These are phyloP conservation scores for Acrocera orbiculus DNA, from an alignment of 2,888 invertebrate genomes.

Conservation along the genomic window DNA sequence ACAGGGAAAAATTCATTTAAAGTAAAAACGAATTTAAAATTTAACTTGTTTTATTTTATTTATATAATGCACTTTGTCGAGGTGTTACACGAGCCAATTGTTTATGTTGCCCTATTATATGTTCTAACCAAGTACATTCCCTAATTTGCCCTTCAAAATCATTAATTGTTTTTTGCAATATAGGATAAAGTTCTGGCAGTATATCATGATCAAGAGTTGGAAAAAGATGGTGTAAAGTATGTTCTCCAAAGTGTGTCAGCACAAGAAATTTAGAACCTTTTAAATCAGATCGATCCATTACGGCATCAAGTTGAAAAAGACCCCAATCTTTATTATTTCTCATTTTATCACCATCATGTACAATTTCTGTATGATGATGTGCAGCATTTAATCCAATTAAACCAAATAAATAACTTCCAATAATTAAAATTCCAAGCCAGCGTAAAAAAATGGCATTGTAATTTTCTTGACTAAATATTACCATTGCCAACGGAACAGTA, in stretches of 20 bases:
- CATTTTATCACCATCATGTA: constrained; percentile 56
- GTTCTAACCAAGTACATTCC: constrained; percentile 37
- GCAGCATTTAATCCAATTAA: constrained; percentile 52
- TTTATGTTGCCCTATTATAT: constrained; percentile 47
- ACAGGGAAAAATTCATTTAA: too few relatives aligned
- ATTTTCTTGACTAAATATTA: constrained; percentile 21
- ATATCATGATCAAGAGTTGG: constrained; percentile 64
- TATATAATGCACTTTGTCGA: too few relatives aligned
- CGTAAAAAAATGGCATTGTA: constrained; percentile 18
- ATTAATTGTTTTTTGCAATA: constrained; percentile 27
- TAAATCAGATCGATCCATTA: constrained; percentile 51
- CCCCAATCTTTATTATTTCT: constrained; percentile 52
- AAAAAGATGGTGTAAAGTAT: constrained; percentile 61
- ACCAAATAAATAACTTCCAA: constrained; percentile 42
- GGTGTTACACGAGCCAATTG: constrained; percentile 36
- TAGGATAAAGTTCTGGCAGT: constrained; percentile 45
- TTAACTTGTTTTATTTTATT: too few relatives aligned
- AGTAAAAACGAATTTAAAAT: too few relatives aligned
- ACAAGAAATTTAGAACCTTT: constrained; percentile 47
- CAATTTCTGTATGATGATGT: constrained; percentile 63
- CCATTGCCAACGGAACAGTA: constrained; percentile 31
- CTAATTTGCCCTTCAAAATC: constrained; percentile 26
- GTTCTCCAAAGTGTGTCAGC: constrained; percentile 59
- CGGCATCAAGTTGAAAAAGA: constrained; percentile 52
- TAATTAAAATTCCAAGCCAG: constrained; percentile 39